A percentile compares a stretch with the other conserved stretches of the same genome.
These are phyloP conservation scores for Deroplatys truncata DNA, from an alignment of 2,888 invertebrate species.

Conservation along the genomic window DNA sequence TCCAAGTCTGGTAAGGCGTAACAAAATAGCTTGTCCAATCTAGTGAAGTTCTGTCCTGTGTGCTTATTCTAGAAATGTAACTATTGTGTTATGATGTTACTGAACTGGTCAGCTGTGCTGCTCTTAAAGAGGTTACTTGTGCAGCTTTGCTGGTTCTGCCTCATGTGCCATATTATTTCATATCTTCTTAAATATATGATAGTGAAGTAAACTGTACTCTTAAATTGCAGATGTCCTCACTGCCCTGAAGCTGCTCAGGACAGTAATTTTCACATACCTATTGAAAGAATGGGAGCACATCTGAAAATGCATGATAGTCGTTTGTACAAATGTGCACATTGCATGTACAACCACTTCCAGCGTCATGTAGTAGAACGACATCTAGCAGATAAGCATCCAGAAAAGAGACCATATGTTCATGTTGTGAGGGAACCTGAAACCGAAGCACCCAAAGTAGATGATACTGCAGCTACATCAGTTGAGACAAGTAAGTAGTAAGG, in stretches of 20 bases:
- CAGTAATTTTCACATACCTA: conserved; percentile 40
- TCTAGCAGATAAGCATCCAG: conserved; percentile 56
- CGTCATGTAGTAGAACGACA: conserved; percentile 62
- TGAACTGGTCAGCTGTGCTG: too few relatives aligned
- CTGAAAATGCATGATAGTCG: conserved; percentile 69
- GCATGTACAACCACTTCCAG: conserved; percentile 62
- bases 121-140: too few relatives aligned
- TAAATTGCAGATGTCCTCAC: conserved; percentile 56
- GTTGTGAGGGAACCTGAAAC: conserved; percentile 42
- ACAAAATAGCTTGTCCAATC: too few relatives aligned
- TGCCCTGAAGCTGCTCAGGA: conserved; percentile 50
- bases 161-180: too few relatives aligned
- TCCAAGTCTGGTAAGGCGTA: too few relatives aligned
- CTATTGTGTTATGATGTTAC: too few relatives aligned
- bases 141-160: too few relatives aligned
- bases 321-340: conserved; percentile 68
- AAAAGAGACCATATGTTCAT: conserved; percentile 47
- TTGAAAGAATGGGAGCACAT: conserved; percentile 65
- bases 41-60: too few relatives aligned
- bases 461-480: background rate
- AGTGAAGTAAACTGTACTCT: background rate
- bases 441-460: background rate
- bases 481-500: background rate
- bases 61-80: too few relatives aligned
- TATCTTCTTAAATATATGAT: too few relatives aligned